Evolutionary conservation across 2,888 invertebrate species (phyloP).

Genomic region (Epinotia demarniana): DNA sequence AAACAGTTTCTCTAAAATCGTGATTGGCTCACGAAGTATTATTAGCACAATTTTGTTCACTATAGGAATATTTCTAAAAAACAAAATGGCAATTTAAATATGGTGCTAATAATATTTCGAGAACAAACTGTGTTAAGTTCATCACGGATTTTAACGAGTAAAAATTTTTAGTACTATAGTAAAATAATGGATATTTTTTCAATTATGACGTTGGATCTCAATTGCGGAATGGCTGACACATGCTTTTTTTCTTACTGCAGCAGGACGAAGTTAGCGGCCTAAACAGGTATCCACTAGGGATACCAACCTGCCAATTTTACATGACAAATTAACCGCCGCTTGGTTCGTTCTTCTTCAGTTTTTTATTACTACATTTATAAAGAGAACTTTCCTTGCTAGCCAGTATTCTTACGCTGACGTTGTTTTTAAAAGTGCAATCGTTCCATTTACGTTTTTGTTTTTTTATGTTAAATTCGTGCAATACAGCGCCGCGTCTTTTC

Average conservation of each 20-base stretch:
- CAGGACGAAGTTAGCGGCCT: background rate
- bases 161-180: background rate
- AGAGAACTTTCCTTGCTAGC: background rate
- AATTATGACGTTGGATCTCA: slow-evolving; percentile 28
- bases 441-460: slow-evolving; percentile 46
- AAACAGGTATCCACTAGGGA: background rate
- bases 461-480: slow-evolving; percentile 54
- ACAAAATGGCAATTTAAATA: background rate
- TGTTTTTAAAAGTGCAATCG: slow-evolving; percentile 46
- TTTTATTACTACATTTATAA: slow-evolving; percentile 23
- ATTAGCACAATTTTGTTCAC: background rate
- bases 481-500: slow-evolving; percentile 54
- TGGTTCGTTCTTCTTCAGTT: background rate
- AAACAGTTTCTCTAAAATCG: background rate
- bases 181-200: slow-evolving; percentile 10
- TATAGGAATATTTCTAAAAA: background rate
- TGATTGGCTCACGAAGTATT: background rate
- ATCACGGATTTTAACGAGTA: background rate
- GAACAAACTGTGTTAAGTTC: background rate
- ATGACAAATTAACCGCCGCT: slow-evolving; percentile 1
- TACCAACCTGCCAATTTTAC: slow-evolving; percentile 1
- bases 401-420: slow-evolving; percentile 49
- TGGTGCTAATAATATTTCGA: slow-evolving; percentile 10
- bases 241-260: background rate
- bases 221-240: slow-evolving; percentile 17